Base-by-base conservation (phyloP, 2,888 invertebrate genomes). In the Agrenia bidenticulata region DNA sequence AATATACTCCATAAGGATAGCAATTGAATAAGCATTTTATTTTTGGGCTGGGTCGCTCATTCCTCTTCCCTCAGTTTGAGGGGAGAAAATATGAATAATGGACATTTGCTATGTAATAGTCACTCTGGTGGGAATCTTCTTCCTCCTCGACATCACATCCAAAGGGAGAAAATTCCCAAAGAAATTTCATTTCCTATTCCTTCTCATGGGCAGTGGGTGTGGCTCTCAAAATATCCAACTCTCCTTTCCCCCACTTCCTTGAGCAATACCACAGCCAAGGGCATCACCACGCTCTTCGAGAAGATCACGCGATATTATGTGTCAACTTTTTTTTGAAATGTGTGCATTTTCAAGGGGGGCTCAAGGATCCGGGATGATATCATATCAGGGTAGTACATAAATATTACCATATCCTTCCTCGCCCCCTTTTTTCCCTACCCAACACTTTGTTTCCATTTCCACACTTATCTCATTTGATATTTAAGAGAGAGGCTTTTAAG, bases 61-160 rank as follows among this genome's bases (percentile, higher is more conserved):
- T n/a, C n/a, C n/a, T n/a, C n/a, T n/a, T n/a, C n/a, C n/a, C n/a
- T n/a, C n/a, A n/a, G n/a, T 32, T 32, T 32, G 32, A 32, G 19
- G 45, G n/a, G 45, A 45, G 45, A 45, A 45, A 15, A 11, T 45
- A 45, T 45, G 45, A 45, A 45, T 45, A 45, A 45, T 45, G 45
- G 45, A 45, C 45, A 32, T 32, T n/a, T 17, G 45, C 45, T 9
- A 45, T 45, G 15, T 5, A 15, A 45, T 45, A 45, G 4, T 5
- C 45, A 45, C 4, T 45, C 9, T 5, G 15, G n/a, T 15, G 15
- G 19, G 5, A 45, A 45, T 5, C 45, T 45, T 19, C 45, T 17
- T 45, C 19, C 15, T 19, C 45, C 15, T 45, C 9, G 5, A 45
- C 5, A 45, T 45, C 9, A 45, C 9, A 45, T 45, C 9, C 5